A percentile compares a stretch with the other conserved stretches of the same genome.
phyloP scores from a whole-genome alignment of 2,113 vertebrate genomes.

The Bubalus kerabau region DNA sequence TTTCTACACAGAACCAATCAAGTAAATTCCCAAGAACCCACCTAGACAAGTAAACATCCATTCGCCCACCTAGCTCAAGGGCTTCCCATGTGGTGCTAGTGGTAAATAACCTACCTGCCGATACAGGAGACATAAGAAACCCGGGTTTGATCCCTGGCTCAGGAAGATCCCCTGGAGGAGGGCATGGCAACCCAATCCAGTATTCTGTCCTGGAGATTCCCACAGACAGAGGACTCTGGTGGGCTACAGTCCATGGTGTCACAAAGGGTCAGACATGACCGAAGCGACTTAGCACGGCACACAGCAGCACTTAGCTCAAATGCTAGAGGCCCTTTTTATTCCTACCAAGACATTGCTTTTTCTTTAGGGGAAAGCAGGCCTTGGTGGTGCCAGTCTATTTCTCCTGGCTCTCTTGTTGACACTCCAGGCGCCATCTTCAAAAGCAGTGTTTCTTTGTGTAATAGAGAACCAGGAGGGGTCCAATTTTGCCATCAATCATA shows the following conservation, averaged over 20 bases:
- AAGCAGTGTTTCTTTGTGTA: constrained; percentile 77
- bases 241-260: neutral
- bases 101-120: neutral
- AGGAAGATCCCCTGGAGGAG: neutral
- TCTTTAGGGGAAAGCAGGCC: constrained; percentile 48
- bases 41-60: neutral
- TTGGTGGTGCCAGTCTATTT: constrained; percentile 50
- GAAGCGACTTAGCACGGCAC: neutral
- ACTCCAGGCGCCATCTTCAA: constrained; percentile 74
- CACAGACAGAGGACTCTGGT: neutral
- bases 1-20: neutral
- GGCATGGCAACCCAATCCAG: neutral
- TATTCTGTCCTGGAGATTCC: neutral
- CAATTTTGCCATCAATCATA: constrained; percentile 87
- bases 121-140: neutral
- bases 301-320: neutral
- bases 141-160: neutral
- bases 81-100: neutral
- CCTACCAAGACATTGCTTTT: constrained; percentile 10
- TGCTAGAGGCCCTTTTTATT: neutral
- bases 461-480: constrained; percentile 78
- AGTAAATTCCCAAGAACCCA: neutral
- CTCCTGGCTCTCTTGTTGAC: constrained; percentile 71
- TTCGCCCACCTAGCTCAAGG: neutral
- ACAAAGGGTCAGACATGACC: neutral